Evolutionary conservation across 2,797 vertebrate species (phyloP).

Genomic region (Percopsis omiscomaycus): DNA sequence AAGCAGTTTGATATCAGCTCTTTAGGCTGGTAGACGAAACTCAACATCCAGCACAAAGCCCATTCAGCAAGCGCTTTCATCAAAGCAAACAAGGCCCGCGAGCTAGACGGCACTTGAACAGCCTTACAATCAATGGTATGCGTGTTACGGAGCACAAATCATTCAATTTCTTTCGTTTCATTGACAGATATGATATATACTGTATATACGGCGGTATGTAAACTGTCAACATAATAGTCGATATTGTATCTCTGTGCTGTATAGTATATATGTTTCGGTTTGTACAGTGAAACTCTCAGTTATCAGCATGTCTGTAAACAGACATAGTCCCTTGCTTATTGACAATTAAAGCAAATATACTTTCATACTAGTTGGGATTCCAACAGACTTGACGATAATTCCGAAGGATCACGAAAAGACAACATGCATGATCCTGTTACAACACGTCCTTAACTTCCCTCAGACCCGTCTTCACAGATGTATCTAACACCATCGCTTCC

Average conservation of each 20-base stretch:
- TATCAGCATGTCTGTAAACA: too few species aligned
- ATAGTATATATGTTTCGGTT: too few species aligned
- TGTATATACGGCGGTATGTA: neutral
- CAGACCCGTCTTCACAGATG: neutral
- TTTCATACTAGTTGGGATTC: too few species aligned
- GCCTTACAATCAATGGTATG: too few species aligned
- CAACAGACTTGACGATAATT: too few species aligned
- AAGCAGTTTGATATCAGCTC: slow-evolving; percentile 34
- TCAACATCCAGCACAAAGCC: slow-evolving; percentile 52
- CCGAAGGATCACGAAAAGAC: too few species aligned
- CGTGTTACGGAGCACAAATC: too few species aligned
- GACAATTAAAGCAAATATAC: too few species aligned
- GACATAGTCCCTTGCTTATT: neutral
- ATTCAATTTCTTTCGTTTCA: too few species aligned
- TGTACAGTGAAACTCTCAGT: too few species aligned
- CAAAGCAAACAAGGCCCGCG: slow-evolving; percentile 48
- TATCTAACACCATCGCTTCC: neutral
- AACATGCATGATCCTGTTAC: neutral
- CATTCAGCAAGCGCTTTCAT: slow-evolving; percentile 62
- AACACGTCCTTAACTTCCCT: neutral
- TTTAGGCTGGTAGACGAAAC: slow-evolving; percentile 50
- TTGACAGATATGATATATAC: too few species aligned
- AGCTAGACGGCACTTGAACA: slow-evolving; percentile 54
- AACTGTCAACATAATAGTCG: neutral
- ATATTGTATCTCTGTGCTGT: neutral